Evolutionary conservation across 2,797 vertebrate genomes (phyloP).

Genomic region (Anisognathus igniventris): DNA sequence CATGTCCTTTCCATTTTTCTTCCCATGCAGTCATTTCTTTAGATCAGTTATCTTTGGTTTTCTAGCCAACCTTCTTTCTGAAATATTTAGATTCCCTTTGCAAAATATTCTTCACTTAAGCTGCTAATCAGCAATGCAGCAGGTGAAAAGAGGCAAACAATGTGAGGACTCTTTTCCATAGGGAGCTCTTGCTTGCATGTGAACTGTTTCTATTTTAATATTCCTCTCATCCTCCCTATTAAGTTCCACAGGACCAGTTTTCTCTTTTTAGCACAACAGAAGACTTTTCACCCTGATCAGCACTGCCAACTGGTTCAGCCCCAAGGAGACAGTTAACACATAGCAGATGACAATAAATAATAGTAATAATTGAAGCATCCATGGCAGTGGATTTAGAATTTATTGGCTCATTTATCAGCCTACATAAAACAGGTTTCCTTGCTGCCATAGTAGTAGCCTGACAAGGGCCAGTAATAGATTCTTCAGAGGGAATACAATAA

Average conservation of each 20-base stretch:
- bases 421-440: neutral
- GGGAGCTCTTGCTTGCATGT: neutral
- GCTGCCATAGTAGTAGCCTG: neutral
- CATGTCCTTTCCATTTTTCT: neutral
- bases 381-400: neutral
- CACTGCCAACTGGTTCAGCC: neutral
- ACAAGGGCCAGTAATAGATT: neutral
- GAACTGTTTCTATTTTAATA: neutral
- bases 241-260: neutral
- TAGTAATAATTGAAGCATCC: slow-evolving; percentile 3
- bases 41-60: neutral
- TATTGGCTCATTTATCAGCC: slow-evolving; percentile 14
- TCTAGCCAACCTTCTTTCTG: neutral
- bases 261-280: neutral
- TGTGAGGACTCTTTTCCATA: neutral
- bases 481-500: neutral
- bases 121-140: neutral
- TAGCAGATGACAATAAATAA: slow-evolving; percentile 5
- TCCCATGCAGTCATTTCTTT: neutral
- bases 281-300: neutral
- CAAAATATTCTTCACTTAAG: neutral
- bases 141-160: neutral
- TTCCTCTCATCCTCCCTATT: neutral
- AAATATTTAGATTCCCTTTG: neutral
- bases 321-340: neutral